phyloP scores from a whole-genome alignment of 1,140 invertebrate species.

The Leucophenga varia region DNA sequence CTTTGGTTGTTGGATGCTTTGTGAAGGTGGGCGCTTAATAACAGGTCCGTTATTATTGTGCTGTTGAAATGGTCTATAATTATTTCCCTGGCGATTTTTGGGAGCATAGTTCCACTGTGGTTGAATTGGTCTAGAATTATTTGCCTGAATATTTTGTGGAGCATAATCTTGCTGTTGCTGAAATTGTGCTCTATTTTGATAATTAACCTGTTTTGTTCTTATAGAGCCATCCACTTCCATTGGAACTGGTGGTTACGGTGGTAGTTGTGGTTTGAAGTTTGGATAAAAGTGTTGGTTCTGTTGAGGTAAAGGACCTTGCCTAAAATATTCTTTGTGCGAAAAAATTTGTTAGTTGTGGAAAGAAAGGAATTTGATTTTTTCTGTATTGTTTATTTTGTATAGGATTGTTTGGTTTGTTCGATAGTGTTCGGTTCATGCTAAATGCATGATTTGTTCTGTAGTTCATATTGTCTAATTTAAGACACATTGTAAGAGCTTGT shows the following conservation, averaged over 20 bases:
- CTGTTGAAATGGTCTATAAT: no score
- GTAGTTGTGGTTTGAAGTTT: background rate
- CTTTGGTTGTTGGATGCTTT: background rate
- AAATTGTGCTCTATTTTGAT: background rate
- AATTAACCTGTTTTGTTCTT: background rate
- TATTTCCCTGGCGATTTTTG: no score
- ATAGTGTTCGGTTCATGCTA: background rate
- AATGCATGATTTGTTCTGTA: background rate
- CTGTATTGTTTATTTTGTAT: background rate
- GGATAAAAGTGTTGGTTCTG: background rate
- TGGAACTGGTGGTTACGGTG: background rate
- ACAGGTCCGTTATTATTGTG: no score
- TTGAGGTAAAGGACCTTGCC: no score
- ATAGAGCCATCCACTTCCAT: background rate
- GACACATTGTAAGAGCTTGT: slow-evolving; percentile 4
- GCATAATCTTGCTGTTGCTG: background rate
- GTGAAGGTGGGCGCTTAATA: background rate
- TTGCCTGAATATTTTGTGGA: background rate
- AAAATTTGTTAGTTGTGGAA: background rate
- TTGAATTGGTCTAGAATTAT: background rate
- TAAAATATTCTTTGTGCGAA: background rate
- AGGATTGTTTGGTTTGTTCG: background rate
- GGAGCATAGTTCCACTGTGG: background rate
- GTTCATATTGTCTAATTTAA: slow-evolving; percentile 7
- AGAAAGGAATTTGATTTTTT: background rate